phyloP scores from a whole-genome alignment of 2,113 vertebrate genomes.

The Oostethus manadensis region DNA sequence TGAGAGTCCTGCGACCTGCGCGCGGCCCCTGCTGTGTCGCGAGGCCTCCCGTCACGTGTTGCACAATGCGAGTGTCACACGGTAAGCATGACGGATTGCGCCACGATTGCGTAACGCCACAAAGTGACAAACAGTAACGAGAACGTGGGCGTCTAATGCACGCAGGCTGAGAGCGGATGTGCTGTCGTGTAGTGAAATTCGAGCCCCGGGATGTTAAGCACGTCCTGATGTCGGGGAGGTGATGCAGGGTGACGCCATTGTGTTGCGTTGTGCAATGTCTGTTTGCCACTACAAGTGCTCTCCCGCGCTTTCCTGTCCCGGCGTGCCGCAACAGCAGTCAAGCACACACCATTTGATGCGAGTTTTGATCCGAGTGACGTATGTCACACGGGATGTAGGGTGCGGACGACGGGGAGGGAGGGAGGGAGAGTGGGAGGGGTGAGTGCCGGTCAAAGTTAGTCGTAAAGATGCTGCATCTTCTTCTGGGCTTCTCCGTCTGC shows the following conservation, averaged over 20 bases:
- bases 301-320: background rate
- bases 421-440: too few species aligned
- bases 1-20: slow-evolving; percentile 6
- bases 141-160: too few species aligned
- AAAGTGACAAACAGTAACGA: too few species aligned
- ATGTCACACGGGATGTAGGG: background rate
- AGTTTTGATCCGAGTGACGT: background rate
- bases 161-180: too few species aligned
- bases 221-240: too few species aligned
- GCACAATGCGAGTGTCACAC: background rate
- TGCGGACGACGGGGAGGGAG: background rate
- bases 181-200: too few species aligned
- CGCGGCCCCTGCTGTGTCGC: background rate
- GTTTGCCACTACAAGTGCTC: background rate
- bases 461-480: background rate
- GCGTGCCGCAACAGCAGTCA: background rate
- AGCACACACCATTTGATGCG: background rate
- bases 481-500: background rate
- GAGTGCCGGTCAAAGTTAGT: background rate
- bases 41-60: slow-evolving; percentile 17
- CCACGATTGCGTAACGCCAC: too few species aligned
- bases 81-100: background rate
- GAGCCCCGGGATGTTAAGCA: too few species aligned
- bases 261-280: too few species aligned
- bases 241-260: too few species aligned